Percentiles rank a stretch among this genome's conserved stretches.
Evolutionary conservation across 2,113 vertebrate species (phyloP).

Genomic region (Symphodus melops): DNA sequence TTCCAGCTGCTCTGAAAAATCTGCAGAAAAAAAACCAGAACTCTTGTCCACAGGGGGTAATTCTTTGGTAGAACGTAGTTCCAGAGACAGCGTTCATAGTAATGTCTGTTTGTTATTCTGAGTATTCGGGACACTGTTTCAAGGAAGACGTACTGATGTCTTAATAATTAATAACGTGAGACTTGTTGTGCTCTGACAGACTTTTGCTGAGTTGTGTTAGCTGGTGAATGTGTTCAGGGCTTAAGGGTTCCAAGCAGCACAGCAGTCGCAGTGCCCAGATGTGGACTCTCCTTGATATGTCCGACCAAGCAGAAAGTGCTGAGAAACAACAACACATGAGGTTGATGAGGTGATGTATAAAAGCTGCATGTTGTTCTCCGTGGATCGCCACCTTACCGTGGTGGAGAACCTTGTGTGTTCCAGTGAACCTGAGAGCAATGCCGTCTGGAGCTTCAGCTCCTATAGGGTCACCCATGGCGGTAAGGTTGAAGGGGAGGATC

Average conservation of each 20-base stretch:
- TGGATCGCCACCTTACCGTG: too few relatives aligned
- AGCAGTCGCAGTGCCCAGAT: slow-evolving; percentile 60
- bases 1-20: too few relatives aligned
- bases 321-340: slow-evolving; percentile 35
- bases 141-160: neutral
- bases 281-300: slow-evolving; percentile 70
- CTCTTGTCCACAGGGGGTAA: too few relatives aligned
- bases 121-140: slow-evolving; percentile 14
- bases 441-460: too few relatives aligned
- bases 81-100: slow-evolving; percentile 1
- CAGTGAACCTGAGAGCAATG: too few relatives aligned
- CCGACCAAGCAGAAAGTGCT: slow-evolving; percentile 53
- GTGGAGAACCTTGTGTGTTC: too few relatives aligned
- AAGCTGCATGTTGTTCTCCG: slow-evolving; percentile 29
- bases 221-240: slow-evolving; percentile 55
- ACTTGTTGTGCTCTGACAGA: slow-evolving; percentile 70
- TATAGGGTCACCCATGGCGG: too few relatives aligned
- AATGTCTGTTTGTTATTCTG: neutral
- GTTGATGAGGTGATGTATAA: slow-evolving; percentile 56
- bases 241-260: slow-evolving; percentile 61
- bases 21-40: too few relatives aligned
- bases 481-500: too few relatives aligned
- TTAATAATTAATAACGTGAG: too few relatives aligned
- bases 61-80: too few relatives aligned
- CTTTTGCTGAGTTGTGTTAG: slow-evolving; percentile 50